Conservation (phyloP, 1,140 invertebrate species). For the Rhynchophorus ferrugineus region DNA sequence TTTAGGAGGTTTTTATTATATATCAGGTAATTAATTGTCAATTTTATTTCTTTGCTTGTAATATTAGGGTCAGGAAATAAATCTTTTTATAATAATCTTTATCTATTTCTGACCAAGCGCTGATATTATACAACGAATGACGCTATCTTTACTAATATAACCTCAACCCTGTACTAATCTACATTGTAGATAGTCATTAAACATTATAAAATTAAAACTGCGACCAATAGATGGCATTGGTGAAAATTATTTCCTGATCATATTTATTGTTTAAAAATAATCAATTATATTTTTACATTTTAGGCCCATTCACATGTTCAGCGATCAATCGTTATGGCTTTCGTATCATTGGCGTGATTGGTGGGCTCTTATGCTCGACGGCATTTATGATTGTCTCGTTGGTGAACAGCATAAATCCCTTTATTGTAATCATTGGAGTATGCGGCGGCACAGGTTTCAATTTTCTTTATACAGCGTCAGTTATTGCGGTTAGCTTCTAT, state of each 20-base stretch:
- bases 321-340: conserved; percentile 68
- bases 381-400: conserved; percentile 52
- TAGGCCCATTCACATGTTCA: conserved; percentile 70
- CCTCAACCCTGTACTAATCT: too few species aligned
- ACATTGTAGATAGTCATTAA: too few species aligned
- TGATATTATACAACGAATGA: too few species aligned
- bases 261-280: too few species aligned
- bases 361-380: conserved; percentile 50
- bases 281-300: conserved; percentile 22
- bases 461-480: conserved; percentile 78
- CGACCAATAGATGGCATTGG: too few species aligned
- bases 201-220: too few species aligned
- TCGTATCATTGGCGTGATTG: conserved; percentile 59
- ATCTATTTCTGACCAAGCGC: too few species aligned
- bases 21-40: conserved; percentile 59
- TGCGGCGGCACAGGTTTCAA: conserved; percentile 76
- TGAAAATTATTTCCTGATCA: too few species aligned
- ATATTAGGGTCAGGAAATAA: too few species aligned
- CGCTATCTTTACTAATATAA: too few species aligned
- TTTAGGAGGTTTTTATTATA: conserved; percentile 61
- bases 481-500: conserved; percentile 72
- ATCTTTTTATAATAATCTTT: too few species aligned
- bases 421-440: conserved; percentile 58
- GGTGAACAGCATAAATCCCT: conserved; percentile 46
- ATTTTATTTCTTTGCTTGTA: too few species aligned